These are phyloP conservation scores for Drosophila mayaguana DNA, from an alignment of 2,888 invertebrate species.

Conservation along the genomic window DNA sequence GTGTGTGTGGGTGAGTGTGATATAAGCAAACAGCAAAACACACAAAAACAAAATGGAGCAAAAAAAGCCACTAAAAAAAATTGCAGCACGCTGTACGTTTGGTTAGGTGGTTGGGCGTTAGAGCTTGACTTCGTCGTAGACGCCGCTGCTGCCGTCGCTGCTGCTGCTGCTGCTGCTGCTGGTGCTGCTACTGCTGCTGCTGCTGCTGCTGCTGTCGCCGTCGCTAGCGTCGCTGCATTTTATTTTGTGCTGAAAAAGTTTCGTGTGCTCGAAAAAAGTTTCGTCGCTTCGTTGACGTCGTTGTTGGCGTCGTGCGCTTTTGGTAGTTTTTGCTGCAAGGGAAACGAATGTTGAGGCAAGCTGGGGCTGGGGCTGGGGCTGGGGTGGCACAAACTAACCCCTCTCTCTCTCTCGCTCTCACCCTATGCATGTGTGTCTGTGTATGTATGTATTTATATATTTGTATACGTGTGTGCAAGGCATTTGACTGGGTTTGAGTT, in stretches of 20 bases:
- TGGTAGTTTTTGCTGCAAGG: slow-evolving; percentile 73
- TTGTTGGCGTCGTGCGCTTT: slow-evolving; percentile 67
- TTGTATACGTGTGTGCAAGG: slow-evolving; percentile 35
- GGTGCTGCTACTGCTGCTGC: slow-evolving; percentile 12
- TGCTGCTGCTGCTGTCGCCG: slow-evolving; percentile 27
- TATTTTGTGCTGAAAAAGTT: slow-evolving; percentile 85
- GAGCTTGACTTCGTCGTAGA: slow-evolving; percentile 21
- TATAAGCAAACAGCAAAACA: slow-evolving; percentile 75
- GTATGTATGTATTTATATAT: slow-evolving; percentile 28
- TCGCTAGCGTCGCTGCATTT: slow-evolving; percentile 71
- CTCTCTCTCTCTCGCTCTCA: slow-evolving; percentile 15
- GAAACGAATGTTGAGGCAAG: slow-evolving; percentile 45
- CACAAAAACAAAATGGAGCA: slow-evolving; percentile 82
- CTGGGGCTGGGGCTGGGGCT: background rate
- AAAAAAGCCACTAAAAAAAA: slow-evolving; percentile 71
- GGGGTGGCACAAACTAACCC: slow-evolving; percentile 40
- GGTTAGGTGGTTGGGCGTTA: slow-evolving; percentile 34
- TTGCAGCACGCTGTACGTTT: slow-evolving; percentile 54
- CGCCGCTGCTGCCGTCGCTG: slow-evolving; percentile 30
- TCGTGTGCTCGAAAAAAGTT: slow-evolving; percentile 85
- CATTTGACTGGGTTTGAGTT: slow-evolving; percentile 74
- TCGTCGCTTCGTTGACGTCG: slow-evolving; percentile 80
- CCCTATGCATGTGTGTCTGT: slow-evolving; percentile 30
- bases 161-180: slow-evolving; percentile 23
- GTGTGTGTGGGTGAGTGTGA: slow-evolving; percentile 34